These are phyloP conservation scores for Astatoreochromis straeleni DNA, from an alignment of 2,113 vertebrate genomes.

Conservation along the genomic window DNA sequence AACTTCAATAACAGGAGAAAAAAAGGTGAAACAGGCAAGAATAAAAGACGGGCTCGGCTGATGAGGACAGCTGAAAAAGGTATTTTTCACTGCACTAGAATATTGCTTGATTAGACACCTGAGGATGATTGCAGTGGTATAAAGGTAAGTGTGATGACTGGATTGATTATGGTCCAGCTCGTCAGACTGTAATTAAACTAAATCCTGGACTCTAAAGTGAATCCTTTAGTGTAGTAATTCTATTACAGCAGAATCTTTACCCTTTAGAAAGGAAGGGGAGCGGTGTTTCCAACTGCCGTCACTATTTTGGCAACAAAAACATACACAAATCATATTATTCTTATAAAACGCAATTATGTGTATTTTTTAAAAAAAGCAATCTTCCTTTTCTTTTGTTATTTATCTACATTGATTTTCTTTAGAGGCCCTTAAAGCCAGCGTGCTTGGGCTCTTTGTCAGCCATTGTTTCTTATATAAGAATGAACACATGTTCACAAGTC, in stretches of 20 bases:
- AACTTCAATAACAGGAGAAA: constrained; percentile 10
- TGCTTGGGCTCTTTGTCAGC: neutral
- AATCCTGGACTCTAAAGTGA: neutral
- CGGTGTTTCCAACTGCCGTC: neutral
- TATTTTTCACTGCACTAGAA: neutral
- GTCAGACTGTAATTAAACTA: constrained; percentile 12
- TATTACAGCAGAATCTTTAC: neutral
- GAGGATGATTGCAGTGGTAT: constrained; percentile 21
- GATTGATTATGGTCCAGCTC: constrained; percentile 18
- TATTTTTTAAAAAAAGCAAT: fast-evolving
- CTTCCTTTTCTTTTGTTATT: neutral
- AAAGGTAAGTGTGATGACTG: constrained; percentile 21
- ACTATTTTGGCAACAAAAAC: neutral
- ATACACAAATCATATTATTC: neutral
- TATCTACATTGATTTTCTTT: neutral
- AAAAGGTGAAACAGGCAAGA: neutral
- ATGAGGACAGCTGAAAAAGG: neutral
- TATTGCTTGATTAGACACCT: constrained; percentile 24
- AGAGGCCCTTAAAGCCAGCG: neutral
- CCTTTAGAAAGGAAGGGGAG: neutral
- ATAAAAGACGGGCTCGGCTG: neutral
- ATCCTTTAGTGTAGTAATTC: neutral
- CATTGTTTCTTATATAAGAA: neutral
- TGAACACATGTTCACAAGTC: neutral
- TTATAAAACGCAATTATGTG: neutral